Base-by-base conservation (phyloP, 2,113 vertebrate genomes). In the Macaca mulatta region DNA sequence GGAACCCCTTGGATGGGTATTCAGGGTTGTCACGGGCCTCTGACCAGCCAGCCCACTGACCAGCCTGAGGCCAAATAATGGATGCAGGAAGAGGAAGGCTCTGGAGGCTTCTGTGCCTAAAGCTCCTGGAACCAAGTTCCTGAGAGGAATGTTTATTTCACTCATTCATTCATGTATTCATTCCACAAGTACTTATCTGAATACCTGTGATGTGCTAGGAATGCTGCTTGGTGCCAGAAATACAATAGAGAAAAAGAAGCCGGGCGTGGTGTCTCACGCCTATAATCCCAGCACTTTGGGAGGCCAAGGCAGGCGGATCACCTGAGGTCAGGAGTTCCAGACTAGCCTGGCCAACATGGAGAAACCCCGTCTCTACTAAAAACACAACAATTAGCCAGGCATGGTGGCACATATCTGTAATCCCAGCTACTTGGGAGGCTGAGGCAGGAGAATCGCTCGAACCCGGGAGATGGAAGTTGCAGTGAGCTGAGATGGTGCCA, bases 61-160 rank as follows among this genome's bases (percentile, higher is more conserved):
- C 82, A 88, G 86, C 18, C 90, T 18, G 52, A 75, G 94, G 69
- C 91, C 55, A 78, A 95, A 91, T 79, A 27, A 83, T 45, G 52
- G 57, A 57, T 61, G n/a, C 82, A 70, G 90, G 79, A 96, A 96
- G 78, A 86, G 55, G 93, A 93, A 97, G 91, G 43, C 50, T n/a
- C 94, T 77, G 77, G 57, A 94, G 69, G 55, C 45, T 77, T 90
- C 85, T 61, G 70, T 22, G 77, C 81, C 64, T 61, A 59, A 78
- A 85, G 89, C 23, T 48, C 27, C 32, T 86, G 86, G 81, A 94
- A 78, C 80, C 83, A 38, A 43, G 16, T 61, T 75, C 95, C 88
- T 74, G 45, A 77, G 81, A 96, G 90, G 94, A 88, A 38, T 95
- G 80, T 78, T 78, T 83, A 13, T 78, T 48, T 90, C 78, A n/a